phyloP scores from a whole-genome alignment of 1,140 invertebrate species.

The Cheumatopsyche charites region DNA sequence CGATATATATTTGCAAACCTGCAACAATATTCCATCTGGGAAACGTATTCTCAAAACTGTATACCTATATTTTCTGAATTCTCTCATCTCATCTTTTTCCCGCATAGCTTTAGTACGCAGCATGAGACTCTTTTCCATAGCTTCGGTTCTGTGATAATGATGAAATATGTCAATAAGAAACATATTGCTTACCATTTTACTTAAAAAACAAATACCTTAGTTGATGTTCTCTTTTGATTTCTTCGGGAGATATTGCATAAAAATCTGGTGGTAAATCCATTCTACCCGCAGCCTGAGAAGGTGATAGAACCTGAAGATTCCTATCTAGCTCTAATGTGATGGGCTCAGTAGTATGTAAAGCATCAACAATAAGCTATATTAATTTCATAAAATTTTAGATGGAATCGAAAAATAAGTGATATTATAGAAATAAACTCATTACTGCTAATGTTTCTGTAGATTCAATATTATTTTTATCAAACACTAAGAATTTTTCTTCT shows the following conservation, averaged over 20 bases:
- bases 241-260: constrained; percentile 77
- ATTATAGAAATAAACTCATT: constrained; percentile 47
- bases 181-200: too few species aligned
- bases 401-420: not conserved
- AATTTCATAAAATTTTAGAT: not conserved
- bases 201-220: too few species aligned
- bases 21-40: constrained; percentile 83
- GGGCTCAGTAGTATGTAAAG: constrained; percentile 77
- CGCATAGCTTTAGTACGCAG: constrained; percentile 91
- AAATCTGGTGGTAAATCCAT: constrained; percentile 82
- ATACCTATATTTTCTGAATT: constrained; percentile 83
- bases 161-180: too few species aligned
- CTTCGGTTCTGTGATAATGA: constrained; percentile 68
- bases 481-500: constrained; percentile 70
- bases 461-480: constrained; percentile 62
- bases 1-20: constrained; percentile 60
- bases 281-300: constrained; percentile 71
- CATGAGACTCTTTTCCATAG: constrained; percentile 79
- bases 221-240: constrained; percentile 85
- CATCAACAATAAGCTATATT: constrained; percentile 71
- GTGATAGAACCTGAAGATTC: constrained; percentile 82
- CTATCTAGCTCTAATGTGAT: constrained; percentile 84
- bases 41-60: constrained; percentile 84
- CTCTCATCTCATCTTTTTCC: constrained; percentile 81
- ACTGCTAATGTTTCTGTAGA: constrained; percentile 65